These are phyloP conservation scores for Lochmaea capreae DNA, from an alignment of 2,888 invertebrate species.

Conservation along the genomic window DNA sequence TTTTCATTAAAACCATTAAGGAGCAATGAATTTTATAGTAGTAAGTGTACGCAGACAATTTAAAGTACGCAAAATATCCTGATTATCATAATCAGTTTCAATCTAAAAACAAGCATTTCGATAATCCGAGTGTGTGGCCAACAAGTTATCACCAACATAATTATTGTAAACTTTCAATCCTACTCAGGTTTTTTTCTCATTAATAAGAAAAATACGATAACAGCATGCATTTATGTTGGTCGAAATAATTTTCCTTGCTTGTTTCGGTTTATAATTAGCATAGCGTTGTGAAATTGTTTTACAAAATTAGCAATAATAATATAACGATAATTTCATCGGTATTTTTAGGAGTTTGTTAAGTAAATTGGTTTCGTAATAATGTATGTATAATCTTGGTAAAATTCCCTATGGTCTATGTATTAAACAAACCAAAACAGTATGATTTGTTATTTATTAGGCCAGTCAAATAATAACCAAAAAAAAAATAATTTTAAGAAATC, in stretches of 20 bases:
- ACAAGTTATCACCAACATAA: not conserved
- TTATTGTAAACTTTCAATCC: not conserved
- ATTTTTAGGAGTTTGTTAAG: conserved; percentile 4
- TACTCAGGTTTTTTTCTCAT: not conserved
- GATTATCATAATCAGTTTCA: not conserved
- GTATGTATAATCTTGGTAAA: too few relatives aligned
- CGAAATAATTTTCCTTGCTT: not conserved
- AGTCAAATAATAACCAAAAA: too few relatives aligned
- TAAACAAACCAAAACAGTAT: too few relatives aligned
- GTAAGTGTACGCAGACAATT: not conserved
- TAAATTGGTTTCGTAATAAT: not conserved
- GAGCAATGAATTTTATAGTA: not conserved
- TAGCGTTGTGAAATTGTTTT: conserved; percentile 3
- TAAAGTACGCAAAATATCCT: not conserved
- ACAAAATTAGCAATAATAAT: not conserved
- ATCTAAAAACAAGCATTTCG: not conserved
- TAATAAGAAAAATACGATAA: conserved; percentile 11
- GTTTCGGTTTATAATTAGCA: conserved; percentile 13
- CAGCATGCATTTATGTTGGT: not conserved
- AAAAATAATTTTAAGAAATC: too few relatives aligned
- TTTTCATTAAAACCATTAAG: not conserved
- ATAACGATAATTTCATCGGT: conserved; percentile 2
- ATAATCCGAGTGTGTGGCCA: conserved; percentile 4
- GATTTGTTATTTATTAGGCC: too few relatives aligned
- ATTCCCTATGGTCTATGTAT: too few relatives aligned